Percentiles rank a stretch among this genome's conserved stretches.
phyloP scores from a whole-genome alignment of 1,140 invertebrate species.

The Bombus sylvicola region DNA sequence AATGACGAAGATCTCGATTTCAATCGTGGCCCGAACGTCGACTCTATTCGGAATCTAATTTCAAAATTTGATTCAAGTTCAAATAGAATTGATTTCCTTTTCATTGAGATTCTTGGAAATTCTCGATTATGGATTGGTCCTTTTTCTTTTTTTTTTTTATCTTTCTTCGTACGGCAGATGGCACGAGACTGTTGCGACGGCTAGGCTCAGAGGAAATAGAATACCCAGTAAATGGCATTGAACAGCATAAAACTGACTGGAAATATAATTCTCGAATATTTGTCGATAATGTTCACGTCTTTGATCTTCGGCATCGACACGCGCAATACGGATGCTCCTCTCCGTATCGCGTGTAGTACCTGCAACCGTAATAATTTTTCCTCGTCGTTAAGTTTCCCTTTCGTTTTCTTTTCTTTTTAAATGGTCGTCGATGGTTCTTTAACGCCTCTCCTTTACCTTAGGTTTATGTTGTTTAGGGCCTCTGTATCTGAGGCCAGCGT shows the following conservation, averaged over 20 bases:
- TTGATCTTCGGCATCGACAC: conserved; percentile 96
- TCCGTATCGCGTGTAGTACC: conserved; percentile 90
- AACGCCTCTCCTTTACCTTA: conserved; percentile 76
- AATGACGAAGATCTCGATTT: background rate
- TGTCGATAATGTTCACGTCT: conserved; percentile 98
- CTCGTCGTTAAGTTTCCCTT: too few species aligned
- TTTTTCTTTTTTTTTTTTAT: background rate
- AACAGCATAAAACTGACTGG: conserved; percentile 97
- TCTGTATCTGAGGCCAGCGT: conserved; percentile 84
- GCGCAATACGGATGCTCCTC: conserved; percentile 90
- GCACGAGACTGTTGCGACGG: background rate
- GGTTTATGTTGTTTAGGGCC: conserved; percentile 81
- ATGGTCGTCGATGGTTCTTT: too few species aligned
- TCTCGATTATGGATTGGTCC: conserved; percentile 43
- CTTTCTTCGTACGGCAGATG: conserved; percentile 2
- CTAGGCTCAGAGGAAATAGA: conserved; percentile 88
- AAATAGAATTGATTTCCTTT: conserved; percentile 21
- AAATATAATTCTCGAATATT: conserved; percentile 96
- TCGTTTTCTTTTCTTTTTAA: background rate
- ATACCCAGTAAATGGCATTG: conserved; percentile 97
- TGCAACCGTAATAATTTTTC: conserved; percentile 66
- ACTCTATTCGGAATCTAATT: background rate
- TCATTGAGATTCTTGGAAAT: background rate
- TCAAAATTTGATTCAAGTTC: conserved; percentile 1
- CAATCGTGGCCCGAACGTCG: background rate